Conservation (phyloP, 2,888 invertebrate genomes). For the Sinhomidia bicolor region DNA sequence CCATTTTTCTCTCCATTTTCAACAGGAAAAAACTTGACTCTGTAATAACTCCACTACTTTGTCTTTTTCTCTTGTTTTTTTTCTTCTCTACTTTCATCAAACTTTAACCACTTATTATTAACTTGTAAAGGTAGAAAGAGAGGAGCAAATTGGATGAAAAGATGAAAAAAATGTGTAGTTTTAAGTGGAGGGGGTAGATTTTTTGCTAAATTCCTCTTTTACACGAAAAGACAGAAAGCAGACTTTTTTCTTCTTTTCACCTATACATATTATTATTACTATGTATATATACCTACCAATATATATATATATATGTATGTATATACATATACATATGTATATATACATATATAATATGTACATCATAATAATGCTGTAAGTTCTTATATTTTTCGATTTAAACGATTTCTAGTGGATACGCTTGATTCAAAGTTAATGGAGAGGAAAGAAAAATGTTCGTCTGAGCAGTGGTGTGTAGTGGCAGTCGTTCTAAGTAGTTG, state of each 20-base stretch:
- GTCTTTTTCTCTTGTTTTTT: background rate
- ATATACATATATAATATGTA: no score
- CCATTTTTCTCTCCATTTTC: background rate
- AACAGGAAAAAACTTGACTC: conserved; percentile 5
- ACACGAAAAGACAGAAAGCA: conserved; percentile 44
- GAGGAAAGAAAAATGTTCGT: conserved; percentile 33
- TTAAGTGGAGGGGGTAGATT: conserved; percentile 24
- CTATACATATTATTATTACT: background rate
- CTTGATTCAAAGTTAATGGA: conserved; percentile 49
- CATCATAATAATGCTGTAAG: background rate
- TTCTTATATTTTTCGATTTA: conserved; percentile 15
- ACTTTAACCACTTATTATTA: conserved; percentile 49
- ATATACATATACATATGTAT: no score
- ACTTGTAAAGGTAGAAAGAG: conserved; percentile 40
- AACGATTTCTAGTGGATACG: conserved; percentile 48
- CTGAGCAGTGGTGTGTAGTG: background rate
- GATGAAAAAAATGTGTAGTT: conserved; percentile 11
- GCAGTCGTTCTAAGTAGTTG: background rate
- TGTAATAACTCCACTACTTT: background rate
- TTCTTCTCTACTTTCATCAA: conserved; percentile 34
- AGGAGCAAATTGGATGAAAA: conserved; percentile 44
- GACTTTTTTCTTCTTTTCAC: background rate
- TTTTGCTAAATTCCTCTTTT: conserved; percentile 26
- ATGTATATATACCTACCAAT: background rate
- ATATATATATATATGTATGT: no score